phyloP scores from a whole-genome alignment of 2,113 vertebrate genomes.

The rat (Rattus norvegicus) region DNA sequence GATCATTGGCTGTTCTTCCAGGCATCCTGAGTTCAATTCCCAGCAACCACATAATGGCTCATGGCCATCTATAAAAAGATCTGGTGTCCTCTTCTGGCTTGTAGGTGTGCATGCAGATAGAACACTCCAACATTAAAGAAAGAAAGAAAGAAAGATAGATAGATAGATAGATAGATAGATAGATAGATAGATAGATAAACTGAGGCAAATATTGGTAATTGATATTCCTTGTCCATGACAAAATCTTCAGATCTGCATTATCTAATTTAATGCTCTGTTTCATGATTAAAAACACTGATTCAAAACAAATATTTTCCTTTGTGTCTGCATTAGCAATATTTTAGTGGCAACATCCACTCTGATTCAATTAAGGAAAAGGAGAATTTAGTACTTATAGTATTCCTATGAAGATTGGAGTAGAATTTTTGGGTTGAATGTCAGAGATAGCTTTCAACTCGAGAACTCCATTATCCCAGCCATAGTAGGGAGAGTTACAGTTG shows the following conservation, averaged over 20 bases:
- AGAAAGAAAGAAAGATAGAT: no score
- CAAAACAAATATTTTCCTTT: neutral
- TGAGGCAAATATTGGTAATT: neutral
- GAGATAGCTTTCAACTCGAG: neutral
- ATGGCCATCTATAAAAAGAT: neutral
- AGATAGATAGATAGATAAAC: neutral
- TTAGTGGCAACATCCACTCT: neutral
- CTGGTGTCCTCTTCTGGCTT: neutral
- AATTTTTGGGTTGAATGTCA: neutral
- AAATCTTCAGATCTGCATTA: neutral
- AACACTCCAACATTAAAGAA: neutral
- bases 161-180: neutral
- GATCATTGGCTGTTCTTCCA: neutral
- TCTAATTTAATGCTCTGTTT: slow-evolving; percentile 4
- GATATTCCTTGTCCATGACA: neutral
- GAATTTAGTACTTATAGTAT: neutral
- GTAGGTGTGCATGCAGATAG: neutral
- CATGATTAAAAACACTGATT: neutral
- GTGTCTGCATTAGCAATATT: neutral
- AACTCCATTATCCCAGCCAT: neutral
- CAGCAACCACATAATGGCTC: neutral
- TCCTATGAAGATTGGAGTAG: neutral
- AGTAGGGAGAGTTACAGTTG: neutral
- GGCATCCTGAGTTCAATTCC: neutral
- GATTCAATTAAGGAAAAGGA: neutral